These are phyloP conservation scores for Ptyas mucosa DNA, from an alignment of 2,113 vertebrate genomes.

Conservation along the genomic window DNA sequence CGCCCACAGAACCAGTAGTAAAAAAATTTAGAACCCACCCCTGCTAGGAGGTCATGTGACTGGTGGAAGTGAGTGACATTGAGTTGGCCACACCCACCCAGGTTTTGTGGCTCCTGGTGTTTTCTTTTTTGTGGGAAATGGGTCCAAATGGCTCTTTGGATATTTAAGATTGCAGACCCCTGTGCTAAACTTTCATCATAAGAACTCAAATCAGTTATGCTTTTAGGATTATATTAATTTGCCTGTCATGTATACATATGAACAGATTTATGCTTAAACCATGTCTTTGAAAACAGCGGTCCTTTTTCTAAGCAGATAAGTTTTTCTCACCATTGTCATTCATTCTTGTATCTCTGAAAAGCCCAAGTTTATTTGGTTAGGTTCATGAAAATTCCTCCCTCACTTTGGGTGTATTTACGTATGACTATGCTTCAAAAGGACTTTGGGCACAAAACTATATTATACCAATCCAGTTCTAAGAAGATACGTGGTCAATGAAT, in stretches of 20 bases:
- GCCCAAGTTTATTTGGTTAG: neutral
- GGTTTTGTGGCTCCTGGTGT: no score
- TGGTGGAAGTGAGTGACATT: no score
- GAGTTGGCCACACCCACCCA: no score
- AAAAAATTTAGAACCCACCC: no score
- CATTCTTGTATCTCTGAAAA: neutral
- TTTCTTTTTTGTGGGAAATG: no score
- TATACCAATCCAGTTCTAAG: neutral
- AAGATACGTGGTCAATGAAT: neutral
- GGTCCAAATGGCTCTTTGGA: no score
- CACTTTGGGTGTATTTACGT: neutral
- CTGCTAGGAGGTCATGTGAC: no score
- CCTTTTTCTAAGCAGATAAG: neutral
- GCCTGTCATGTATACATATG: neutral
- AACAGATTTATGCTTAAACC: neutral
- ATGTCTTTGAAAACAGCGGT: neutral
- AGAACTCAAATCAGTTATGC: neutral
- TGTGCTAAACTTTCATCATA: neutral
- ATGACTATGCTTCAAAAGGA: neutral
- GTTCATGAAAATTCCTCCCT: neutral
- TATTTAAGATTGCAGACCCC: no score
- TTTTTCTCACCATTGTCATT: neutral
- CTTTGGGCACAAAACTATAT: neutral
- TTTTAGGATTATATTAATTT: neutral
- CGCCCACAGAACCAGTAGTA: no score